Conservation (phyloP, 2,797 vertebrate genomes). For the Ctenopoma multispine region DNA sequence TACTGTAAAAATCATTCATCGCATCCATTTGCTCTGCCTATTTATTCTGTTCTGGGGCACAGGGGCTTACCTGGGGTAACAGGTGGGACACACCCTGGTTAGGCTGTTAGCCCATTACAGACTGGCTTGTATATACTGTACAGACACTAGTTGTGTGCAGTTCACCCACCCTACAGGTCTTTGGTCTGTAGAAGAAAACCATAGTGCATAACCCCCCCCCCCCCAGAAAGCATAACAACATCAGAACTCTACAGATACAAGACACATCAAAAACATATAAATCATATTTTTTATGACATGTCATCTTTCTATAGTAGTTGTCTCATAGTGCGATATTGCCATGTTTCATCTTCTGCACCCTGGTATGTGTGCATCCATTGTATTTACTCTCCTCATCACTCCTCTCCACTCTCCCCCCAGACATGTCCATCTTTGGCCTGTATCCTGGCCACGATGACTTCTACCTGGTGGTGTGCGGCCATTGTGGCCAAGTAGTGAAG, state of each 20-base stretch:
- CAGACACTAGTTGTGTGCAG: too few species aligned
- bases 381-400: background rate
- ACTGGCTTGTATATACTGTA: too few species aligned
- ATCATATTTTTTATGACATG: background rate
- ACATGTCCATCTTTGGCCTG: constrained; percentile 97
- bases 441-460: constrained; percentile 95
- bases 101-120: background rate
- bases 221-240: background rate
- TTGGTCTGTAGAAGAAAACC: background rate
- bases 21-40: too few species aligned
- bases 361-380: background rate
- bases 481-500: constrained; percentile 95
- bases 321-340: background rate
- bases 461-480: constrained; percentile 95
- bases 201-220: background rate
- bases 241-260: background rate
- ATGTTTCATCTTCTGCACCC: background rate
- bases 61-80: background rate
- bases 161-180: too few species aligned
- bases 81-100: background rate
- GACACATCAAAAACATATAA: too few species aligned
- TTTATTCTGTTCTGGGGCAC: background rate
- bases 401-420: constrained; percentile 70
- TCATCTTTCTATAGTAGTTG: background rate
- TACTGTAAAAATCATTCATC: too few species aligned